Percentiles rank a stretch among this genome's conserved stretches.
These are phyloP conservation scores for Poeciliopsis gracilis DNA, from an alignment of 2,797 vertebrate genomes.

Conservation along the genomic window DNA sequence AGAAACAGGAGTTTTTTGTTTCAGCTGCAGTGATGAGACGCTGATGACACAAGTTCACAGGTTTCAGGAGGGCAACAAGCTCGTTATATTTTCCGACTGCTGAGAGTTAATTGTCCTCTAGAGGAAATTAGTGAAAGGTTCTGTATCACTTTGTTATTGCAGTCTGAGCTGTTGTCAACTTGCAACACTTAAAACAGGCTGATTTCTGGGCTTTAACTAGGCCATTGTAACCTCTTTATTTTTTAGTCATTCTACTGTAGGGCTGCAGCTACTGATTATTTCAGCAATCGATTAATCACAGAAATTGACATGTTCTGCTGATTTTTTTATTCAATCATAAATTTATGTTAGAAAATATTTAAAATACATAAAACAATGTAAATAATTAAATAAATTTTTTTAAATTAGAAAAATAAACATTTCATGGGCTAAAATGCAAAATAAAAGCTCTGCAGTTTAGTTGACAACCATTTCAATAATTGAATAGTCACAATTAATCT, in stretches of 20 bases:
- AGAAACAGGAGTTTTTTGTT: not conserved
- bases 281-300: not conserved
- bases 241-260: not conserved
- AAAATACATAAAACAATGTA: not conserved
- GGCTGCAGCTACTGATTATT: not conserved
- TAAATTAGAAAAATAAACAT: not conserved
- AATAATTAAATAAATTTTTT: not conserved
- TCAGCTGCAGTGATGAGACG: not conserved
- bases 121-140: slow-evolving; percentile 3
- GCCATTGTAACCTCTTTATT: not conserved
- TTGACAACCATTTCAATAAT: no score
- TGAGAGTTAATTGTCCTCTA: slow-evolving; percentile 1
- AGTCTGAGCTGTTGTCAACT: not conserved
- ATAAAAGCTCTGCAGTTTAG: no score
- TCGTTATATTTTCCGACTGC: not conserved
- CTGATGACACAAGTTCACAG: not conserved
- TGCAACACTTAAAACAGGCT: not conserved
- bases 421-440: not conserved
- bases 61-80: not conserved
- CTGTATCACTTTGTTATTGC: slow-evolving; percentile 6
- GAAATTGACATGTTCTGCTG: not conserved
- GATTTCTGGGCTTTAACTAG: slow-evolving; percentile 4
- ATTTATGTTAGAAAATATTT: not conserved
- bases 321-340: not conserved
- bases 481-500: no score